A percentile compares a stretch with the other conserved stretches of the same genome.
Conservation (phyloP, 2,888 invertebrate species). For the Cyclophora punctaria region DNA sequence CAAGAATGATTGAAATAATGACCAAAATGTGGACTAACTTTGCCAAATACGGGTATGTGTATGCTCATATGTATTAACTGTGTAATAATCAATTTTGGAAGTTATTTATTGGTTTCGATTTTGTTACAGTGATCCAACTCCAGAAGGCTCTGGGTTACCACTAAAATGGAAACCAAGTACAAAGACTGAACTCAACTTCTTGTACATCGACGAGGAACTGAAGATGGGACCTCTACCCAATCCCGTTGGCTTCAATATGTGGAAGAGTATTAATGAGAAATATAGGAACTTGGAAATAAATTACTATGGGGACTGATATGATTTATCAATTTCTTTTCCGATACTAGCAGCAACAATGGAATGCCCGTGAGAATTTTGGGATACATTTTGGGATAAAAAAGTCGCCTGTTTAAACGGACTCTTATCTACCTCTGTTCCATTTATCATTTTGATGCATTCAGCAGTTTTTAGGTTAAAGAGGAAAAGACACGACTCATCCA, state of each 20-base stretch:
- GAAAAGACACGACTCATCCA: too few species aligned
- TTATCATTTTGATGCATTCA: too few species aligned
- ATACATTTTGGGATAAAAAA: too few species aligned
- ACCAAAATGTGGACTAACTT: constrained; percentile 61
- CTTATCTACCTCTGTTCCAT: too few species aligned
- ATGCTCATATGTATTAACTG: too few species aligned
- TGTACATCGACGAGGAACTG: constrained; percentile 24
- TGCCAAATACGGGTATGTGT: constrained; percentile 53
- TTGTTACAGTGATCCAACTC: constrained; percentile 45
- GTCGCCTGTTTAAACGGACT: too few species aligned
- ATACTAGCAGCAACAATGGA: too few species aligned
- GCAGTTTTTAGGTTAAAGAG: too few species aligned
- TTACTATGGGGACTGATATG: not conserved
- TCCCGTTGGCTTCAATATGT: constrained; percentile 17
- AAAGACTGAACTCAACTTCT: constrained; percentile 19
- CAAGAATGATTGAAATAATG: constrained; percentile 41
- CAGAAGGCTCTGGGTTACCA: constrained; percentile 17
- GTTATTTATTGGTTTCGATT: not conserved
- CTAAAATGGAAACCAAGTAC: constrained; percentile 22
- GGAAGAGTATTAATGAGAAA: constrained; percentile 27
- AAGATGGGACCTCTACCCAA: constrained; percentile 26
- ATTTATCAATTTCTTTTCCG: not conserved
- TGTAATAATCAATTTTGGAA: too few species aligned
- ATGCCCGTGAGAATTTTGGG: too few species aligned
- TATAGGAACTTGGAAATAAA: constrained; percentile 16